A percentile compares a stretch with the other conserved stretches of the same genome.
phyloP scores from a whole-genome alignment of 2,797 vertebrate species.

The Gallinago nigripennis region DNA sequence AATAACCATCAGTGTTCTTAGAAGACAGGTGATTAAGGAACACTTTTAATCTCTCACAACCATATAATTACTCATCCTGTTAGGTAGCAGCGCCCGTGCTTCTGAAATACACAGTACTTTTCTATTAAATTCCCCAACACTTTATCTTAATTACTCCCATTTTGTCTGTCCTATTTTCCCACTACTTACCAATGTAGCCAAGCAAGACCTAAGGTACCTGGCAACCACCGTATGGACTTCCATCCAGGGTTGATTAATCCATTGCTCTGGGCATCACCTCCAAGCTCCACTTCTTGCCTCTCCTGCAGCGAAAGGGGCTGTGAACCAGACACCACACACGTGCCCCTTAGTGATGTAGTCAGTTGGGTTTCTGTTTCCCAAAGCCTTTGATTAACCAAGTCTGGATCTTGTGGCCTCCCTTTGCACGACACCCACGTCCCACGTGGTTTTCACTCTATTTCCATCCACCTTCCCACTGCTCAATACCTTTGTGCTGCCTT shows the following conservation, averaged over 20 bases:
- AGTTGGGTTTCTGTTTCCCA: not conserved
- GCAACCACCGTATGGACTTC: not conserved
- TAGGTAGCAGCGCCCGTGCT: not conserved
- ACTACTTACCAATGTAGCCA: not conserved
- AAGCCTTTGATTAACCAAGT: fast-evolving
- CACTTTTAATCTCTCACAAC: not conserved
- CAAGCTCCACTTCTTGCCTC: not conserved
- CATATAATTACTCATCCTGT: not conserved
- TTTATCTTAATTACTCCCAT: not conserved
- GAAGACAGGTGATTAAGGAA: not conserved
- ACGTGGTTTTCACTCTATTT: fast-evolving
- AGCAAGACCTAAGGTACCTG: not conserved
- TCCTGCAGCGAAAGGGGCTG: not conserved
- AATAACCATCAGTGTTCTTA: not conserved
- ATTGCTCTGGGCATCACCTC: not conserved
- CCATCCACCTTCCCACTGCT: not conserved
- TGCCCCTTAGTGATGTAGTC: not conserved
- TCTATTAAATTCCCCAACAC: not conserved
- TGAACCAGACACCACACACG: fast-evolving
- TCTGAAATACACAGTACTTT: not conserved
- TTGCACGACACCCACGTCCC: fast-evolving
- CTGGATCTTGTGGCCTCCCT: fast-evolving
- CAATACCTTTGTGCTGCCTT: not conserved
- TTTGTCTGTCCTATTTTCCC: not conserved
- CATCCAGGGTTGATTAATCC: not conserved